Conservation (phyloP, 1,140 invertebrate species). For the Panagrolaimus sp. region DNA sequence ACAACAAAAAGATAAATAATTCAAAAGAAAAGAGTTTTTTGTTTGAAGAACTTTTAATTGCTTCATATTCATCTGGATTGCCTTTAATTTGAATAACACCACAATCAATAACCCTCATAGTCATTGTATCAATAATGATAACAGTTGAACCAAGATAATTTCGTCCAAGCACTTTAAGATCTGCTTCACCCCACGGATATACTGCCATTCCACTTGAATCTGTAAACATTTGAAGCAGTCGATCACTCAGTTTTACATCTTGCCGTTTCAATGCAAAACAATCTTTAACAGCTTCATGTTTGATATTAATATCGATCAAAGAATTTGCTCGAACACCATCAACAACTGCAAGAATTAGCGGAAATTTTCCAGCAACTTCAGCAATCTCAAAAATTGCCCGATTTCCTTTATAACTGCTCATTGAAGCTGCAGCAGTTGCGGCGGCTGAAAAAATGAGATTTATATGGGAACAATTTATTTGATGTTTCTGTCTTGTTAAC, state of each 20-base stretch:
- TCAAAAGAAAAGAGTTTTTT: too few species aligned
- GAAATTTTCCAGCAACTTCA: slow-evolving; percentile 22
- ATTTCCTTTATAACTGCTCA: slow-evolving; percentile 29
- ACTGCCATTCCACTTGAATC: slow-evolving; percentile 3
- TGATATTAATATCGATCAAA: slow-evolving; percentile 18
- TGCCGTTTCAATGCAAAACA: slow-evolving; percentile 22
- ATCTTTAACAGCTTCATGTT: slow-evolving; percentile 9
- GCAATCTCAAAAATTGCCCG: slow-evolving; percentile 27
- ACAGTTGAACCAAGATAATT: slow-evolving; percentile 19
- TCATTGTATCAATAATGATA: slow-evolving; percentile 24
- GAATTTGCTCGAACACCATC: slow-evolving; percentile 24
- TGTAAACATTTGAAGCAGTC: slow-evolving; percentile 13
- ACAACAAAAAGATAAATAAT: too few species aligned
- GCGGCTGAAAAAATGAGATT: slow-evolving; percentile 16
- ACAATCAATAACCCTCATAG: slow-evolving; percentile 36
- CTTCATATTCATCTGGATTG: slow-evolving; percentile 4
- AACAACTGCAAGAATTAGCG: slow-evolving; percentile 23
- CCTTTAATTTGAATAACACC: slow-evolving; percentile 49
- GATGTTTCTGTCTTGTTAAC: too few species aligned
- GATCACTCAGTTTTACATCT: slow-evolving; percentile 20
- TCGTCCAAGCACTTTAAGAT: slow-evolving; percentile 19
- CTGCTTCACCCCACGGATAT: slow-evolving; percentile 28
- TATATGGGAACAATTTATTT: not conserved
- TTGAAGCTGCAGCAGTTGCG: slow-evolving; percentile 29
- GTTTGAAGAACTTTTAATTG: not conserved